A percentile compares a stretch with the other conserved stretches of the same genome.
These are phyloP conservation scores for Crypturellus undulatus DNA, from an alignment of 2,113 vertebrate species.

Conservation along the genomic window DNA sequence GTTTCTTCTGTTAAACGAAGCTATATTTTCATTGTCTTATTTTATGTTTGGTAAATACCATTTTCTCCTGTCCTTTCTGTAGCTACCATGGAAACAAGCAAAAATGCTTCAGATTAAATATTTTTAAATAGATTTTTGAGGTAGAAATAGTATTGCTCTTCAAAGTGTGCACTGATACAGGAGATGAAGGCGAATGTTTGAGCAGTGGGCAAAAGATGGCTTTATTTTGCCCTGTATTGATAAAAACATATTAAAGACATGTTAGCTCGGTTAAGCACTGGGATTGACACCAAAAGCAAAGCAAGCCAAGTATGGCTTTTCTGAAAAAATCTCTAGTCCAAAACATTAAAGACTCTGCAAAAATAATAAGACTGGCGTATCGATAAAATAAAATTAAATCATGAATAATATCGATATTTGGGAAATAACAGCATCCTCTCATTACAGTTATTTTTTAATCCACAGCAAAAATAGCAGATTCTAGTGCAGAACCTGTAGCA, in stretches of 20 bases:
- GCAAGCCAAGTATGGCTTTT: neutral
- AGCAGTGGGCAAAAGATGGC: neutral
- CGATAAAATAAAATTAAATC: neutral
- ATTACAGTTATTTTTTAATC: neutral
- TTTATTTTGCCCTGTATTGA: neutral
- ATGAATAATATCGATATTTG: neutral
- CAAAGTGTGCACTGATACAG: neutral
- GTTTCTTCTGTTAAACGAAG: conserved; percentile 36
- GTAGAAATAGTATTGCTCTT: conserved; percentile 9
- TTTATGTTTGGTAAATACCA: conserved; percentile 69
- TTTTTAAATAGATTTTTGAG: conserved; percentile 61
- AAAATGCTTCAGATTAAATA: conserved; percentile 58
- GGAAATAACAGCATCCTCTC: neutral
- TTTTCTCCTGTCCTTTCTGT: conserved; percentile 50
- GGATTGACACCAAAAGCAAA: neutral
- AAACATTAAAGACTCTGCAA: neutral
- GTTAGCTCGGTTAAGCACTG: neutral
- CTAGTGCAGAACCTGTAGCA: neutral
- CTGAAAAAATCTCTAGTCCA: conserved; percentile 11
- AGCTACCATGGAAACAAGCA: conserved; percentile 81
- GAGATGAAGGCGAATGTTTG: neutral
- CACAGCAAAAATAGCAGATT: neutral
- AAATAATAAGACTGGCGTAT: neutral
- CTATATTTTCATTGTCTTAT: conserved; percentile 66
- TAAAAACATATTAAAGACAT: conserved; percentile 35